Base-by-base conservation (phyloP, 1,140 invertebrate species). In the Muscidifurax raptorellus region DNA sequence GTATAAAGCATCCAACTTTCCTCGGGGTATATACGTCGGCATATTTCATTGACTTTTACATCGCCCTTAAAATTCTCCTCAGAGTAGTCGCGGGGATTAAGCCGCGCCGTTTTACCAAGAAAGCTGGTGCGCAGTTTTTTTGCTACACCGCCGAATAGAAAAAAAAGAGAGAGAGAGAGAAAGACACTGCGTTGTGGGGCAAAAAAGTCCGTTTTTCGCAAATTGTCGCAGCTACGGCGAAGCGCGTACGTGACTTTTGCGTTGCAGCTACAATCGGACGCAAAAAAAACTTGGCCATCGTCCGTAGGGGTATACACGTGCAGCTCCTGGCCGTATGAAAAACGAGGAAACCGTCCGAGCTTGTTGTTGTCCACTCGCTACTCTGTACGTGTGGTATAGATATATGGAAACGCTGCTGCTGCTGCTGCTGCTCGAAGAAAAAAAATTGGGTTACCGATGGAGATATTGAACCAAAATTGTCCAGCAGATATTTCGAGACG, bases 181-280 rank as follows among this genome's bases (percentile, higher is more conserved):
- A 66, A 86, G 78, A 36, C 67, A 69, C 66, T 85, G 66, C 87
- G 87, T 78, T 85, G 76, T 78, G 10, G 36, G 36, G 36, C 36
- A 40, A 79, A 87, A 82, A 74, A 28, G 87, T 88, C 87, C 88
- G 87, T 86, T 87, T 88, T 89, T 89, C 80, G 87, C 84, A 87
- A 90, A 89, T 89, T 90, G 87, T 89, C 87, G 86, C 86, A 87
- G 86, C 86, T 30, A 44, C 36, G 32, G 36, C 80, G 47, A 22
- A 30, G 30, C 25, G 2, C 72, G 88, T 88, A 90, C 89, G 88
- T 90, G 90, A 90, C 88, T 90, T 90, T 88, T 44, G 25, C 79
- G 30, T 44, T 10, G 59, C 25, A 27, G 22, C 44, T 47, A 15
- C 52, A n/a, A 87, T 88, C 87, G 86, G 82, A 85, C 87, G 85